These are phyloP conservation scores for Seladonia tumulorum DNA, from an alignment of 2,888 invertebrate genomes.

Conservation along the genomic window DNA sequence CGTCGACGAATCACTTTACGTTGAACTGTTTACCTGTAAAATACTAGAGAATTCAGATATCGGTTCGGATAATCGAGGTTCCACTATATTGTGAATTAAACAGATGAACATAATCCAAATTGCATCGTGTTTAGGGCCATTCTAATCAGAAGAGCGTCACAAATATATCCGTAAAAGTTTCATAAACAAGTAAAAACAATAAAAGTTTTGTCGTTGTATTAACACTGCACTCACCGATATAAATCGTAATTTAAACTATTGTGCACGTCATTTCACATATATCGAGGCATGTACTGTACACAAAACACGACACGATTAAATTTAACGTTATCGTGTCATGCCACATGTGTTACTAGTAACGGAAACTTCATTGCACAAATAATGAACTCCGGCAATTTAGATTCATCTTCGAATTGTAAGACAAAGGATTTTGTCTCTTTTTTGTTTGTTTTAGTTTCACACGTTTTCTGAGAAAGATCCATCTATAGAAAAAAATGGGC, in stretches of 20 bases:
- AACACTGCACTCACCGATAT: neutral
- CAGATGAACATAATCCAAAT: neutral
- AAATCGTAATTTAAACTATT: neutral
- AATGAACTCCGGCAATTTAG: neutral
- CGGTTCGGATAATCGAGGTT: neutral
- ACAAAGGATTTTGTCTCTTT: neutral
- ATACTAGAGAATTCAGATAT: neutral
- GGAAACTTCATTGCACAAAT: neutral
- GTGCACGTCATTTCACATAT: neutral
- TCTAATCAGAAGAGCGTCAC: neutral
- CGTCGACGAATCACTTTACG: too few relatives aligned
- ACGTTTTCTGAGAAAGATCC: neutral
- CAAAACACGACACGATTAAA: neutral
- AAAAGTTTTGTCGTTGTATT: neutral
- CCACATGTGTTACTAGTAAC: neutral
- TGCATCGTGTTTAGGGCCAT: neutral
- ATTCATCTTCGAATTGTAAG: neutral
- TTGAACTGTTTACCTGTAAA: too few relatives aligned
- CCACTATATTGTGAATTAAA: neutral
- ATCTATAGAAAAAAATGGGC: constrained; percentile 14
- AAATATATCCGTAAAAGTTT: neutral
- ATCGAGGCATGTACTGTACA: neutral
- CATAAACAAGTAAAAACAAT: neutral
- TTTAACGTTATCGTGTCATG: neutral
- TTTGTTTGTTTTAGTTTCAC: neutral